These are phyloP conservation scores for Linurgus olivaceus DNA, from an alignment of 2,797 vertebrate species.

Conservation along the genomic window DNA sequence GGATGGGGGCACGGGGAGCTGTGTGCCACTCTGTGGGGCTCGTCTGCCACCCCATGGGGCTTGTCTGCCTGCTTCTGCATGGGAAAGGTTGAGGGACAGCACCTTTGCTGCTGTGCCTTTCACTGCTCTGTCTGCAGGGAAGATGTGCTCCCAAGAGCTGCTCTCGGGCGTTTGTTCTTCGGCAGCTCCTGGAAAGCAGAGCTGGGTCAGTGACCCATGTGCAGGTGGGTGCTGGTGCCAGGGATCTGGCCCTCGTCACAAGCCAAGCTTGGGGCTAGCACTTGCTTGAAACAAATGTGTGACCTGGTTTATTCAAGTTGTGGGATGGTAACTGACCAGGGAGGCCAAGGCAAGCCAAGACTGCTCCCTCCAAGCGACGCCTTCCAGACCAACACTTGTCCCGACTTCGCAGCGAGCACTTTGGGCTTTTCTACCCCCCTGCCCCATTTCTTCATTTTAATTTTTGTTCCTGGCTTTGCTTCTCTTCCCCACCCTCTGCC, in stretches of 20 bases:
- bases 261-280: not conserved
- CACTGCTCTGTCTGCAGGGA: not conserved
- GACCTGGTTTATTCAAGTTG: not conserved
- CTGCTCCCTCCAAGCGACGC: not conserved
- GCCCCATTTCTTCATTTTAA: not conserved
- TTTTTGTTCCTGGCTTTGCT: not conserved
- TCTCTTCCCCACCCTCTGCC: not conserved
- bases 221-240: not conserved
- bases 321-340: not conserved
- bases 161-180: fast-evolving
- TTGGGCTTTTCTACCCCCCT: not conserved
- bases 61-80: not conserved
- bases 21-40: not conserved
- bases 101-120: not conserved
- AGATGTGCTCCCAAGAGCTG: not conserved
- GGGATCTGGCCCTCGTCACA: fast-evolving
- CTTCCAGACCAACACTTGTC: not conserved
- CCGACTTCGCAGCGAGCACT: not conserved
- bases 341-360: fast-evolving
- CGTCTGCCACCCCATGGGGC: fast-evolving
- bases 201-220: fast-evolving
- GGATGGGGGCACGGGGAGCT: not conserved
- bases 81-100: not conserved
- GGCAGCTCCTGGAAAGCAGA: not conserved
- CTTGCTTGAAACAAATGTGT: not conserved